Conservation (phyloP, 2,113 vertebrate genomes). For the Lophura nycthemera region DNA sequence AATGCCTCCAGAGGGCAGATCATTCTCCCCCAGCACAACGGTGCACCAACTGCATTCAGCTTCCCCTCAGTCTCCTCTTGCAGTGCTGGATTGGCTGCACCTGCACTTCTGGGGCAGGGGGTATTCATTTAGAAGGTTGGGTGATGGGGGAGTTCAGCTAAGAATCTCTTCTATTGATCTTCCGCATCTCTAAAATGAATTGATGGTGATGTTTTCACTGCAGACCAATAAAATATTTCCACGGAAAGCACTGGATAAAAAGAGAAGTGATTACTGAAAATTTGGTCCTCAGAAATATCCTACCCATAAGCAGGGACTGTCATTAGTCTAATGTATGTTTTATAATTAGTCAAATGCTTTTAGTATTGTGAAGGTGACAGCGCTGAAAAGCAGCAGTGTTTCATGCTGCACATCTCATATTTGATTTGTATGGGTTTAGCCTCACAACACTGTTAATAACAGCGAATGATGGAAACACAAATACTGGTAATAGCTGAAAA, state of each 20-base stretch:
- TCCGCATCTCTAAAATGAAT: neutral
- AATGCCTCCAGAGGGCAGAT: neutral
- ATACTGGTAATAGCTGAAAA: slow-evolving; percentile 7
- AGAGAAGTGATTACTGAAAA: neutral
- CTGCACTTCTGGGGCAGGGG: neutral
- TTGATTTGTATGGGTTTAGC: neutral
- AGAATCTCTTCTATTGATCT: neutral
- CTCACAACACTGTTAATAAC: neutral
- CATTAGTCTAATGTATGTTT: neutral
- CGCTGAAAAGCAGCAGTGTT: neutral
- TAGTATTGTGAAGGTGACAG: neutral
- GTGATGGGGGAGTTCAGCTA: neutral
- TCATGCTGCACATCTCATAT: neutral
- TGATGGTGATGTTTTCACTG: slow-evolving; percentile 11
- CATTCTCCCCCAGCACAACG: neutral
- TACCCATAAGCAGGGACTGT: neutral
- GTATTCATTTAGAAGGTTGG: neutral
- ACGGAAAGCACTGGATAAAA: neutral
- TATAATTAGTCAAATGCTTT: neutral
- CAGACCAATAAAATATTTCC: slow-evolving; percentile 14
- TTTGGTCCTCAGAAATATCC: neutral
- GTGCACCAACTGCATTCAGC: neutral
- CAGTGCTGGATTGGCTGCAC: neutral
- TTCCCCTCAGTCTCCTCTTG: neutral
- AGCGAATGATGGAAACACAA: neutral